Evolutionary conservation across 1,140 invertebrate species (phyloP), one percentile per base, ranked within the genome.

Genomic region (Aplysia californica): DNA sequence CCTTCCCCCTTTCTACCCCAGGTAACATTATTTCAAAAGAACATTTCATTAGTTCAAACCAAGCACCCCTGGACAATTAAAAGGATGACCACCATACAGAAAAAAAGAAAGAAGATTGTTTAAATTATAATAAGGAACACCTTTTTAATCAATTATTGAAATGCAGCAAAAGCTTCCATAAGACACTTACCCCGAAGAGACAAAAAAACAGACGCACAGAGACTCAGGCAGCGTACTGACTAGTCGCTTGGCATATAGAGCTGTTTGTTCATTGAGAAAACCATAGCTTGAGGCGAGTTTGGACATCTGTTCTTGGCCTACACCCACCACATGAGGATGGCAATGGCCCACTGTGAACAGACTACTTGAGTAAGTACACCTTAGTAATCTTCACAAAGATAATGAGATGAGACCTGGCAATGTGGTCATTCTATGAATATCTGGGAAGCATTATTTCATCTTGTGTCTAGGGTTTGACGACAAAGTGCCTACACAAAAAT

Each of bases 251-350:
- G 98, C 97, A 83, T 96, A 96, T 33, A 97, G 91, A n/a, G 98
- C 96, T 76, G 99, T 90, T 85, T 98, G 96, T 84, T 98, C 97
- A 88, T 99, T 97, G 0, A 99, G 92, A 87, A 97, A 99, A 31
- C 98, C 93, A 86, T 94, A 96, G 91, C 99, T 99, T 23, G 97
- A 99, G 78, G 94, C 96, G 74, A 99, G 92, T 5, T 94, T 87
- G 1, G 93, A 92, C 95, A 99, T 96, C 91, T 99, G 98, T 58
- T 95, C 92, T 68, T 75, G 67, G 93, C 92, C 77, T 0, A 96
- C 96, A 84, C 94, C 92, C 1, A 98, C 96, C 1, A 99, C 97
- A 79, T 94, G 92, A 0, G 96, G 96, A 91, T 99, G 96, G 88
- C 97, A 98, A 90, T 99, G 98, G 33, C 98, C 98, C 83, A 99